A percentile compares a stretch with the other conserved stretches of the same genome.
phyloP scores from a whole-genome alignment of 2,888 invertebrate genomes.

The Rhagophthalmus giganteus region DNA sequence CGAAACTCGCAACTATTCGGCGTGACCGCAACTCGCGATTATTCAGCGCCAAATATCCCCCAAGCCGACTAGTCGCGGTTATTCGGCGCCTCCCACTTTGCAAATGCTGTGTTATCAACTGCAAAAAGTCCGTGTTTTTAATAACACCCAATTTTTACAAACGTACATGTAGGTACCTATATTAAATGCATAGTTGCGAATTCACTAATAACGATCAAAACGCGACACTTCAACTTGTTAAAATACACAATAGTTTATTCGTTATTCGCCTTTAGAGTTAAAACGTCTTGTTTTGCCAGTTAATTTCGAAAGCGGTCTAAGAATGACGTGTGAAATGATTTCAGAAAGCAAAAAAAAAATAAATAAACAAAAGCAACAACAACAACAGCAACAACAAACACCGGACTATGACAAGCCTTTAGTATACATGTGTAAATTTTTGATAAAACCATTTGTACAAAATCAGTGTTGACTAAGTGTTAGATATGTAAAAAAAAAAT shows the following conservation, averaged over 20 bases:
- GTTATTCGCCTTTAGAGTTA: too few species aligned
- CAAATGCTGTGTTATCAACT: too few species aligned
- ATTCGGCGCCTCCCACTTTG: neutral
- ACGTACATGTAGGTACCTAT: neutral
- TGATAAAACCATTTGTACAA: constrained; percentile 40
- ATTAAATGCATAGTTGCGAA: neutral
- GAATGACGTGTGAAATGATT: constrained; percentile 25
- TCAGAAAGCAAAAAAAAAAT: constrained; percentile 2
- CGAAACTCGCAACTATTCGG: too few species aligned
- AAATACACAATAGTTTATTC: too few species aligned
- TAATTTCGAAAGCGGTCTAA: constrained; percentile 43
- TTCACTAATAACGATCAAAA: too few species aligned
- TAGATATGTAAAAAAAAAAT: constrained; percentile 24
- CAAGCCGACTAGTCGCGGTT: neutral
- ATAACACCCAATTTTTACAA: neutral
- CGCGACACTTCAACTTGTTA: too few species aligned
- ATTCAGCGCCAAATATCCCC: neutral
- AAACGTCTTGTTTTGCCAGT: neutral
- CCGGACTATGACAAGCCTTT: constrained; percentile 35
- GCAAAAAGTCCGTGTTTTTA: neutral
- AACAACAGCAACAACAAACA: too few species aligned
- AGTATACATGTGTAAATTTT: constrained; percentile 32
- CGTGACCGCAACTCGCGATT: too few species aligned
- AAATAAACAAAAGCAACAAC: too few species aligned
- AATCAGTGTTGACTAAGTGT: constrained; percentile 40